These are phyloP conservation scores for Aphelocoma californica DNA, from an alignment of 2,797 vertebrate species.

Conservation along the genomic window DNA sequence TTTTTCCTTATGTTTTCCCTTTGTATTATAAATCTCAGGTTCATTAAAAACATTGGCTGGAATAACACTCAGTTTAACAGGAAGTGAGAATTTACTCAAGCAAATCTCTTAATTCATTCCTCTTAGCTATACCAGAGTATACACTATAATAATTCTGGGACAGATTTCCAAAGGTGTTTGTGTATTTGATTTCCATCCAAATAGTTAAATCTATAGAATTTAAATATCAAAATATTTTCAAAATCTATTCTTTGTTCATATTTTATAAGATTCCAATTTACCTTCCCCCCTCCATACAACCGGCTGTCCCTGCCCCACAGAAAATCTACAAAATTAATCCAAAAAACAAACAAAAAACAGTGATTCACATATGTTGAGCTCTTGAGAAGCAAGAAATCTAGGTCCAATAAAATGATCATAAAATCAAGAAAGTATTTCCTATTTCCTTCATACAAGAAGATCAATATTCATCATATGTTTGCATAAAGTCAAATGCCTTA, in stretches of 20 bases:
- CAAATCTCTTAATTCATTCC: neutral
- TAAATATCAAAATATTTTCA: neutral
- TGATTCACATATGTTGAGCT: neutral
- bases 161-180: neutral
- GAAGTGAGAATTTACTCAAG: neutral
- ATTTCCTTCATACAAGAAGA: neutral
- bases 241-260: neutral
- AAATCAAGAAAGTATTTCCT: neutral
- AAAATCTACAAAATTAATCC: neutral
- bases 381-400: neutral
- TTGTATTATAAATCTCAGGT: neutral
- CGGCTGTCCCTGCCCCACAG: rapidly evolving
- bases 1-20: neutral
- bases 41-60: neutral
- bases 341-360: rapidly evolving
- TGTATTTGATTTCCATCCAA: neutral
- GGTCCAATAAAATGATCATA: neutral
- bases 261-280: neutral
- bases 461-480: neutral
- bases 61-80: neutral
- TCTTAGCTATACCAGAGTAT: neutral
- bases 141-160: neutral
- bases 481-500: neutral
- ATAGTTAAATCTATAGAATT: neutral
- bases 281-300: neutral